Evolutionary conservation across 1,140 invertebrate genomes (phyloP), one percentile per base, ranked within the genome.

Genomic region (Drosophila saltans): DNA sequence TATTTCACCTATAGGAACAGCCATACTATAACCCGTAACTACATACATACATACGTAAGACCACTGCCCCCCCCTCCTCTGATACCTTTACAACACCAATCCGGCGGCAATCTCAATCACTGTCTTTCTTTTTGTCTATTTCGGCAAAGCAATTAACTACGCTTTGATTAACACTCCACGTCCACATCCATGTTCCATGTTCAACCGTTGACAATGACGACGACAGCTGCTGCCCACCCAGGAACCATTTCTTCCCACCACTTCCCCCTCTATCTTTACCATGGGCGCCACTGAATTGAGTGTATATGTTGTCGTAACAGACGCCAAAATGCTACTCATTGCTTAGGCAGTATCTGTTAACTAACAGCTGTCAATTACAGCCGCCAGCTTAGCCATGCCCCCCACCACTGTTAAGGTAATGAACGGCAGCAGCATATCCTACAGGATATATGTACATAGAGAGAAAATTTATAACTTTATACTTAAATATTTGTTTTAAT

Each of bases 101-200:
- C 21, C 41, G 55, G 24, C 41, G 55, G 24, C 66, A 69, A 64
- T 65, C 72, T 68, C 78, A 89, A 89, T 84, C 84, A 81, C 64
- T 80, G 80, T 77, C 83, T 86, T 82, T 74, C 71, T 85, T 81
- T 79, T 62, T 57, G 79, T 63, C 70, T 80, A 72, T 84, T 89
- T 84, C 78, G 75, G 75, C 85, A 82, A 88, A 84, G 80, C 84
- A 89, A 89, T 89, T 89, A 89, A 89, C 84, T 81, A 80, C 84
- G 80, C 84, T 89, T 89, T 89, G 84, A 89, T 89, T 89, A 89
- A 89, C 84, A 84, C 84, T 84, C 84, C 66, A 72, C 80, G 45
- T 60, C 39, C 40, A 59, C 16, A 26, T 39, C 24, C 26, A 10
- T 21, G 36, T 30, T 36, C 48, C 16, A 16, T 16, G 16, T 2